phyloP scores from a whole-genome alignment of 1,140 invertebrate genomes.

The Aphelinus certus region DNA sequence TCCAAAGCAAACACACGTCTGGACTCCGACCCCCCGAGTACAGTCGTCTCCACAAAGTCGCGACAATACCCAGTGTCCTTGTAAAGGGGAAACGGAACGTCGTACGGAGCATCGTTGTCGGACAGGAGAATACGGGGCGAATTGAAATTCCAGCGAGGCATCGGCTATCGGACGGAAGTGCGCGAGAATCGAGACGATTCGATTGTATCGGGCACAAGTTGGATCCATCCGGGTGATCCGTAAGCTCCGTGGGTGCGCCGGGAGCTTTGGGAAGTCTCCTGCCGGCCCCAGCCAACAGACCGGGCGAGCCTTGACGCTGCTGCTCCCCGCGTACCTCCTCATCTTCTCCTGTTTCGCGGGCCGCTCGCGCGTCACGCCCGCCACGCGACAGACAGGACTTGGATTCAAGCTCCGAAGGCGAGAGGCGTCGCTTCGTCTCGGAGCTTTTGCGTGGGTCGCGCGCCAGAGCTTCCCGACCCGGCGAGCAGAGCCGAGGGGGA shows the following conservation, averaged over 20 bases:
- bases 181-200: no score
- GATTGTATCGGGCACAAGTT: no score
- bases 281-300: no score
- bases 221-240: no score
- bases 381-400: background rate
- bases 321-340: slow-evolving; percentile 10
- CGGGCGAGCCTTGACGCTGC: background rate
- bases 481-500: background rate
- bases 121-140: slow-evolving; percentile 11
- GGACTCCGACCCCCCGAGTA: no score
- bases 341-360: slow-evolving; percentile 23
- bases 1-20: no score
- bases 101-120: slow-evolving; percentile 4
- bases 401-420: background rate
- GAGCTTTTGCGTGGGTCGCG: slow-evolving; percentile 23
- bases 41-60: no score
- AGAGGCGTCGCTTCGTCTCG: background rate
- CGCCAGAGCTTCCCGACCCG: slow-evolving; percentile 1
- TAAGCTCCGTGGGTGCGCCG: no score
- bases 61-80: no score
- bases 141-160: slow-evolving; percentile 22
- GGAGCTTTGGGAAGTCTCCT: no score
- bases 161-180: background rate
- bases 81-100: background rate
- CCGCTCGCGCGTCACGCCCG: background rate